Base-by-base conservation (phyloP, 2,113 vertebrate species). In the Sebastes schlegelii region DNA sequence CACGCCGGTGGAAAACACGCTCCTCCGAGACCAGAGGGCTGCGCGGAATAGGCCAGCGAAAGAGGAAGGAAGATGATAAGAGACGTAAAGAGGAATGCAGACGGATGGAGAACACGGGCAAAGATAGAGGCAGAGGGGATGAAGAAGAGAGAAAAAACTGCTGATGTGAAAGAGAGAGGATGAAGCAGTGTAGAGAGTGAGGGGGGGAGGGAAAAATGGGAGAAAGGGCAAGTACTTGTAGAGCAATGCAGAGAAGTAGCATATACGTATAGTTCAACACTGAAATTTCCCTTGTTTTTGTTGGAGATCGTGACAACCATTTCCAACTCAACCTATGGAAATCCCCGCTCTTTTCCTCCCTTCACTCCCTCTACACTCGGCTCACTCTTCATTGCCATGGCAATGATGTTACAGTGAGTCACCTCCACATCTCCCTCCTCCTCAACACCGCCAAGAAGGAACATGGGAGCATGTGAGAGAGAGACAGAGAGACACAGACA, bases 361-460 rank as follows among this genome's bases (percentile, higher is more conserved):
- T 49, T 81, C 65, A 43, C 57, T 79, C 82, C 54, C 80, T 66
- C 77, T 73, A 67, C 80, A 68, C 77, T 80, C 40, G 21, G 73
- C 87, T 89, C 83, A 9, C 86, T 90, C 80, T 86, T 81, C 82
- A 93, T 93, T 88, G 91, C 92, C 92, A 93, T 93, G 92, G 90
- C 90, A 90, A 94, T 94, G 89, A 92, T 93, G 87, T 89, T 94
- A 91, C 89, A 92, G 91, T 94, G 94, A 94, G 92, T 95, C 94
- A 92, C 94, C 90, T 92, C 91, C 87, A 90, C 91, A 87, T 87
- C 84, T 88, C 90, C 87, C 90, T 92, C 90, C 94, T 91, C 91
- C 90, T 91, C 87, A 86, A 83, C 86, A 84, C 75, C 1, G 58
- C 83, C 84, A 74, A 87, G 88, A 86, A 89, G 89, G 74, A 94